Conservation (phyloP, 2,888 invertebrate genomes). For the Siphonodentalium dalli region DNA sequence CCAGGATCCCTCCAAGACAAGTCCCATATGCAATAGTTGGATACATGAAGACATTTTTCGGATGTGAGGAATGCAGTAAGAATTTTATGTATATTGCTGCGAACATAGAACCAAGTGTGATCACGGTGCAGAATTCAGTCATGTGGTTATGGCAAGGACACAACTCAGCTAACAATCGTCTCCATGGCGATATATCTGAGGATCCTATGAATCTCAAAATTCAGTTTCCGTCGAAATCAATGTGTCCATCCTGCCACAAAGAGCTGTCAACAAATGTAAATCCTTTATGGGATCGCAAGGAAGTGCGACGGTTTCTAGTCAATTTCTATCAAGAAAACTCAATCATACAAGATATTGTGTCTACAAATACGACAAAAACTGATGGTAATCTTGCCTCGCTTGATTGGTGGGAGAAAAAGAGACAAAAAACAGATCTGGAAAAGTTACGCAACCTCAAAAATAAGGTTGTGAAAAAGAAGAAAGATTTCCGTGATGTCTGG, state of each 20-base stretch:
- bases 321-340: constrained; percentile 41
- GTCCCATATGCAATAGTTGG: constrained; percentile 38
- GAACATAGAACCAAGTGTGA: constrained; percentile 75
- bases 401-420: constrained; percentile 55
- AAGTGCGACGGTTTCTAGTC: constrained; percentile 43
- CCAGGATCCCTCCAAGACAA: constrained; percentile 33
- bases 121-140: constrained; percentile 76
- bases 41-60: constrained; percentile 91
- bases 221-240: constrained; percentile 79
- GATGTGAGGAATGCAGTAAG: constrained; percentile 86
- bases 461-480: constrained; percentile 5
- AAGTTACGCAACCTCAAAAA: constrained; percentile 31
- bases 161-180: constrained; percentile 84
- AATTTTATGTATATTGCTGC: constrained; percentile 89
- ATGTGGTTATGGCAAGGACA: constrained; percentile 95
- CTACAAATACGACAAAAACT: not conserved
- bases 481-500: not conserved
- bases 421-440: constrained; percentile 41
- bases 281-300: constrained; percentile 32
- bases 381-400: constrained; percentile 22
- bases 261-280: not conserved
- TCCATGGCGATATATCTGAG: constrained; percentile 85
- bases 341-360: constrained; percentile 24
- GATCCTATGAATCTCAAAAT: constrained; percentile 89
- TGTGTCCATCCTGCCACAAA: constrained; percentile 70